These are phyloP conservation scores for Tribolium freemani DNA, from an alignment of 2,888 invertebrate species.

Conservation along the genomic window DNA sequence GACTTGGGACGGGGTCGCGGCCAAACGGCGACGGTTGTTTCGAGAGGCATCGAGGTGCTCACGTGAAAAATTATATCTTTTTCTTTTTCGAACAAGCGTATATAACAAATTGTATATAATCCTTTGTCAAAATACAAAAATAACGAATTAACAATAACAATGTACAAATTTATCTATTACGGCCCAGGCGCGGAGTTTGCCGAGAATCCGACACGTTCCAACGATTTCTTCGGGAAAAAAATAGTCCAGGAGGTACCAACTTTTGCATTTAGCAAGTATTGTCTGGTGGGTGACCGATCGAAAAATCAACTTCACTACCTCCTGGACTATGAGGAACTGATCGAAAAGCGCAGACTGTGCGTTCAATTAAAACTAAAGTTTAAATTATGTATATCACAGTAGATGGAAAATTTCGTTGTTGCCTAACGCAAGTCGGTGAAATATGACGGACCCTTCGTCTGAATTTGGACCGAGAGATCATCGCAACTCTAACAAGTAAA, in stretches of 20 bases:
- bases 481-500: constrained; percentile 13
- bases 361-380: neutral
- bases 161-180: constrained; percentile 48
- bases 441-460: constrained; percentile 8
- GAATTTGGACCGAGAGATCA: constrained; percentile 29
- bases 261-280: too few species aligned
- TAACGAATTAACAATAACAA: constrained; percentile 67
- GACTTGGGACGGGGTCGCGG: constrained; percentile 50
- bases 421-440: neutral
- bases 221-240: neutral
- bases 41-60: constrained; percentile 66
- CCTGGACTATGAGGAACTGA: neutral
- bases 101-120: constrained; percentile 59
- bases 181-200: constrained; percentile 18
- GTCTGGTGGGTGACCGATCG: too few species aligned
- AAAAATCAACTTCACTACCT: neutral
- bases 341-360: constrained; percentile 9
- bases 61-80: constrained; percentile 61
- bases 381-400: constrained; percentile 24
- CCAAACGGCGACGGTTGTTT: constrained; percentile 47
- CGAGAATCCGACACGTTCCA: neutral
- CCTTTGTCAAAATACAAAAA: constrained; percentile 64
- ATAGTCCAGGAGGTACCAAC: too few species aligned
- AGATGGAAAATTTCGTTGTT: neutral
- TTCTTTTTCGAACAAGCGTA: constrained; percentile 60